Conservation (phyloP, 2,113 vertebrate genomes). For the Mohoua ochrocephala region DNA sequence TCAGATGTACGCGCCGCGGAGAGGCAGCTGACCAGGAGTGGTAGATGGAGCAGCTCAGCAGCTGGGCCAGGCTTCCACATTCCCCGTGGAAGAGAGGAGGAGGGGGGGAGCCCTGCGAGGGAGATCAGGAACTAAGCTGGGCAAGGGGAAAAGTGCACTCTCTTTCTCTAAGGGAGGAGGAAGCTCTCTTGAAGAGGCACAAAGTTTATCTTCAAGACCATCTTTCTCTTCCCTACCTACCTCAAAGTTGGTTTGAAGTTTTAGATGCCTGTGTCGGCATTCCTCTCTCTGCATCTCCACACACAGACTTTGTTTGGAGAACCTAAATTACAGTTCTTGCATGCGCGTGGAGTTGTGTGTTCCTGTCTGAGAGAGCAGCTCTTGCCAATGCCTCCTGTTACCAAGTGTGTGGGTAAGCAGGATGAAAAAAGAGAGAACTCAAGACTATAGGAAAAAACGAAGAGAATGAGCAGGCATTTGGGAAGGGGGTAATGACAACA, state of each 20-base stretch:
- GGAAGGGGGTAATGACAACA: background rate
- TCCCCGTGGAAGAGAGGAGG: background rate
- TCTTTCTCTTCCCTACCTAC: background rate
- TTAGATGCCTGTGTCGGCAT: background rate
- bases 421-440: background rate
- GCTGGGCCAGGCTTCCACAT: constrained; percentile 31
- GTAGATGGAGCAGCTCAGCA: constrained; percentile 1
- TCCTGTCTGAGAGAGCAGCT: background rate
- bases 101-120: background rate
- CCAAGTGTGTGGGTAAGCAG: background rate
- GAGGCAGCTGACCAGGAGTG: constrained; percentile 48
- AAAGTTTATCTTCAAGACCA: rapidly evolving
- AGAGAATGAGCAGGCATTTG: background rate
- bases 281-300: background rate
- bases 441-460: rapidly evolving
- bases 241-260: background rate
- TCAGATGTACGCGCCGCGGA: background rate
- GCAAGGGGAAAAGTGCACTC: background rate
- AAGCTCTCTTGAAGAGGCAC: background rate
- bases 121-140: background rate
- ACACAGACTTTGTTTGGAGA: background rate
- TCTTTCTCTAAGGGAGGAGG: background rate
- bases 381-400: background rate
- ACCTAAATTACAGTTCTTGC: background rate
- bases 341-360: rapidly evolving